Conservation (phyloP, 64 coral and sea anemone genomes). For the Astreopora myriophthalma region DNA sequence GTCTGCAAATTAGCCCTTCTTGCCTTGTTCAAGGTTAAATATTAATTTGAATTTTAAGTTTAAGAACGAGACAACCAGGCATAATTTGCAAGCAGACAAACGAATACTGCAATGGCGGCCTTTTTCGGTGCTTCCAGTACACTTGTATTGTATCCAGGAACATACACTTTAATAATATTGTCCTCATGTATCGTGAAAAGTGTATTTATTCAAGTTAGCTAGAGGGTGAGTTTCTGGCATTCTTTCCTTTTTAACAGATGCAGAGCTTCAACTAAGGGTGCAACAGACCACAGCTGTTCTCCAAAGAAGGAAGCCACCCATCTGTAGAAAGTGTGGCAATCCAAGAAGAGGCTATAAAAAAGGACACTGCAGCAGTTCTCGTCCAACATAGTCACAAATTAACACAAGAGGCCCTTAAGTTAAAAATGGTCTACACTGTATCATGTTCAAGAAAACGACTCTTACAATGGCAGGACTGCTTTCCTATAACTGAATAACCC, state of each 20-base stretch:
- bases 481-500: no score
- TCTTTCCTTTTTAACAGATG: not conserved
- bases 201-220: not conserved
- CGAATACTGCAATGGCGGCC: no score
- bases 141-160: no score
- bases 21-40: no score
- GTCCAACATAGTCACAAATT: not conserved
- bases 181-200: not conserved
- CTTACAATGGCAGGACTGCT: no score
- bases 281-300: not conserved
- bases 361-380: not conserved
- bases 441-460: not conserved
- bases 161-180: no score
- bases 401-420: no score
- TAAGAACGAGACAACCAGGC: no score
- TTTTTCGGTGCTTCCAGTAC: no score
- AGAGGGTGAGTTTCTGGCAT: not conserved
- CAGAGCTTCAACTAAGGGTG: conserved; percentile 15
- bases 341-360: not conserved
- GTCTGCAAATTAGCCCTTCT: no score
- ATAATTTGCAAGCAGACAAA: no score
- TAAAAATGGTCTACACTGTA: not conserved
- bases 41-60: no score
- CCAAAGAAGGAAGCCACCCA: not conserved
- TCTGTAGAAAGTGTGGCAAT: not conserved